Base-by-base conservation (phyloP, 2,797 vertebrate species). In the Neostethus bicornis region DNA sequence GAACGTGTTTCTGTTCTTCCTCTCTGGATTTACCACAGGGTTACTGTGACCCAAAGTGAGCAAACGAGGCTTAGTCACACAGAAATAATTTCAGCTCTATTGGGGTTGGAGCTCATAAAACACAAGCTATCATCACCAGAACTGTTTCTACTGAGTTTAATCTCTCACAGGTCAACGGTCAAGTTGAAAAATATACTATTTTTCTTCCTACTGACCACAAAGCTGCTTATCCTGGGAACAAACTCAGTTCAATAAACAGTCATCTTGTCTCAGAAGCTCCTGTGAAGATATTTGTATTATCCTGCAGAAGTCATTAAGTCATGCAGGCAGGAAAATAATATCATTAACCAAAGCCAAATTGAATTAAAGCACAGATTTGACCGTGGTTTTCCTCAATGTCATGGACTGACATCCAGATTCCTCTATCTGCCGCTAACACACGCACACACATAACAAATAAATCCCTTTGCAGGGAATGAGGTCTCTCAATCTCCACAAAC, bases 361-460 rank as follows among this genome's bases (percentile, higher is more conserved):
- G 63, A 90, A 90, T 91, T 90, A 91, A 85, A 86, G 71, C 53
- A 20, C 57, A 77, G 74, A 81, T 89, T 85, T 88, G 86, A 88
- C 87, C 85, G 75, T 83, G 87, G 82, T 80, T 87, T 86, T 79
- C 69, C 79, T 88, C 86, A 89, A 87, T 89, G 89, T 89, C 88
- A 87, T 43, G 70, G 72, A 51, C 71, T 71, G 75, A 85, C 81
- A 83, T 73, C 70, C 61, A 70, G 76, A 83, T 78, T 81, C 77
- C 71, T 73, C 61, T 78, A 80, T 83, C 75, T 68, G 60, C 73
- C 63, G 73, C 69, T 43, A 49, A 62, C 71, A 75, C 0, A 49
- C 69, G 77, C 59, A 61, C 42, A 58, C 8, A 42, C 61, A 42
- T 17, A 51, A 85, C 70, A 87, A 73, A 84, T 73, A 87, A 88